These are phyloP conservation scores for Pachypsylla venusta DNA, from an alignment of 1,140 invertebrate genomes.

Conservation along the genomic window DNA sequence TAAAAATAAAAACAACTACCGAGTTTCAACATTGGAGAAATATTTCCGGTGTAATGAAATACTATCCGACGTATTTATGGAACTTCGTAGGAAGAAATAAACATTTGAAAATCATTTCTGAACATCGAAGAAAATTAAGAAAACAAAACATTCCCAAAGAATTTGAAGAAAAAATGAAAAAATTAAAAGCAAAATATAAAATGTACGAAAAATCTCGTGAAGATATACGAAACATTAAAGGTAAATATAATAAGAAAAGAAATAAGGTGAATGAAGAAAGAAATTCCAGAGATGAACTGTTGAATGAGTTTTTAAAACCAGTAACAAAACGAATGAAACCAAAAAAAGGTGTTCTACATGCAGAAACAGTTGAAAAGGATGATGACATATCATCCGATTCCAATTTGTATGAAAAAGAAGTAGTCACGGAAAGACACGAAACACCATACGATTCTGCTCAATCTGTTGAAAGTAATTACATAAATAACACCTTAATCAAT, in stretches of 20 bases:
- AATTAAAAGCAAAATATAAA: no score
- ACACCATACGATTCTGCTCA: neutral
- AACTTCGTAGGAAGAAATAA: neutral
- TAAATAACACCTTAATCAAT: neutral
- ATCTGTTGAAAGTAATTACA: constrained; percentile 4
- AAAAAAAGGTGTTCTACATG: neutral
- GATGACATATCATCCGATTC: neutral
- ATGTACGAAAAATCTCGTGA: neutral
- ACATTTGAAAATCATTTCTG: neutral
- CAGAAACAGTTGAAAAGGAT: neutral
- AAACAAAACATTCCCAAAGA: neutral
- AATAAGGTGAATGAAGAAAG: neutral
- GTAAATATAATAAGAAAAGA: neutral
- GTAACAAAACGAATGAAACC: neutral
- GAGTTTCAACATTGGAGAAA: constrained; percentile 5
- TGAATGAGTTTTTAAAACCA: neutral
- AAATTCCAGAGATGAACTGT: neutral
- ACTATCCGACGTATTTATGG: neutral
- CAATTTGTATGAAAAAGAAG: neutral
- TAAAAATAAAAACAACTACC: neutral
- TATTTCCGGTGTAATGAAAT: neutral
- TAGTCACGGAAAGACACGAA: neutral
- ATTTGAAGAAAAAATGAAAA: neutral
- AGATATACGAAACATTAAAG: neutral
- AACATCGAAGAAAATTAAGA: neutral